Percentiles rank a stretch among this genome's conserved stretches.
phyloP scores from a whole-genome alignment of 1,140 invertebrate species.

The Sycobia sp. region DNA sequence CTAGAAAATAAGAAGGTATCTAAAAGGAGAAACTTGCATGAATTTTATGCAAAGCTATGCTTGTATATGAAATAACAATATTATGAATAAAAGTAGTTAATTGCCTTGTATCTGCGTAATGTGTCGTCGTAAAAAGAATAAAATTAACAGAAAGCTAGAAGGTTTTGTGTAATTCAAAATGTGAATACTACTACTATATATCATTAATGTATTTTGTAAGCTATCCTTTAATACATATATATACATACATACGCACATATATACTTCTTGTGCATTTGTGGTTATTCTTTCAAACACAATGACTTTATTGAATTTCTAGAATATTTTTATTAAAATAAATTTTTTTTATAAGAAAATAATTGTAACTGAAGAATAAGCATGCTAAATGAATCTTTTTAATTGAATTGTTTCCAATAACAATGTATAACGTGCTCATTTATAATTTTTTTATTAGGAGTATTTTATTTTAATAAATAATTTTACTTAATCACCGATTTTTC shows the following conservation, averaged over 20 bases:
- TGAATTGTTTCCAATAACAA: too few relatives aligned
- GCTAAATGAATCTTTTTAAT: too few relatives aligned
- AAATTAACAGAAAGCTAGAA: constrained; percentile 36
- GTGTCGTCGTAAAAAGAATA: constrained; percentile 39
- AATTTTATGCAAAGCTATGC: constrained; percentile 52
- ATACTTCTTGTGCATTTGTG: constrained; percentile 11
- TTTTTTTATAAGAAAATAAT: too few relatives aligned
- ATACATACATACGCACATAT: constrained; percentile 33
- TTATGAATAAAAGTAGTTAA: constrained; percentile 54
- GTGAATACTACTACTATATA: constrained; percentile 49
- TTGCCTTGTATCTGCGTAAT: constrained; percentile 50
- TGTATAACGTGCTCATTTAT: too few relatives aligned
- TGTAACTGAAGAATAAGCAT: too few relatives aligned
- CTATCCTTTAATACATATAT: constrained; percentile 49
- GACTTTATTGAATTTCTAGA: too few relatives aligned
- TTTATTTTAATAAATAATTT: too few relatives aligned
- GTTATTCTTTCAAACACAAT: constrained; percentile 12
- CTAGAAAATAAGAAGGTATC: constrained; percentile 38
- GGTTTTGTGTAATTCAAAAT: constrained; percentile 46
- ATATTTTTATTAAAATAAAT: too few relatives aligned
- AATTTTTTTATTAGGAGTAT: too few relatives aligned
- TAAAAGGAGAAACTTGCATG: constrained; percentile 41
- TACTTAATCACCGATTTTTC: too few relatives aligned
- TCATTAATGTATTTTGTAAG: constrained; percentile 55
- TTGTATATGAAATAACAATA: constrained; percentile 55